A percentile compares a stretch with the other conserved stretches of the same genome.
phyloP scores from a whole-genome alignment of 2,888 invertebrate genomes.

The Seira musarum region DNA sequence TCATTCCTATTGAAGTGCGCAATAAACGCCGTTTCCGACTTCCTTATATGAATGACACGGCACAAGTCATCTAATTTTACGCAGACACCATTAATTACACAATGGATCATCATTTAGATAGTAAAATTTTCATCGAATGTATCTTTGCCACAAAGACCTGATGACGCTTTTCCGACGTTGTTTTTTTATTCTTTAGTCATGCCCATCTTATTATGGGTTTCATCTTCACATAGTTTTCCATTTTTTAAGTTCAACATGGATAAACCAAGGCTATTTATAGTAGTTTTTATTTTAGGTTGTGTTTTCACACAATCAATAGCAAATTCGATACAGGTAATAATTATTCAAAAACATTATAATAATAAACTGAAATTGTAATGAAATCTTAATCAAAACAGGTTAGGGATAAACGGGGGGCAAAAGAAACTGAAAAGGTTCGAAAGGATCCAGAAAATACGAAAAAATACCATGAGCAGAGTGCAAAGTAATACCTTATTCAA shows the following conservation, averaged over 20 bases:
- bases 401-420: background rate
- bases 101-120: background rate
- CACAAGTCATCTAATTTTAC: background rate
- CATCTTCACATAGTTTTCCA: no score
- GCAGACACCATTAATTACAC: background rate
- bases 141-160: no score
- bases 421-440: slow-evolving; percentile 3
- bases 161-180: no score
- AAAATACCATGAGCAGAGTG: background rate
- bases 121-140: no score
- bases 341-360: no score
- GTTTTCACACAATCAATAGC: slow-evolving; percentile 21
- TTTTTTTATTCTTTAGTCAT: no score
- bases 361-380: no score
- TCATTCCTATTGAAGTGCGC: no score
- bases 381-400: no score
- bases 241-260: background rate
- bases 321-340: no score
- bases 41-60: background rate
- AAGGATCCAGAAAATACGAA: slow-evolving; percentile 19
- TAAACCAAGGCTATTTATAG: background rate
- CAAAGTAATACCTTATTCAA: no score
- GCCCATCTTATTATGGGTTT: no score
- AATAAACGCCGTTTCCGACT: background rate
- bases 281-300: slow-evolving; percentile 24